phyloP scores from a whole-genome alignment of 2,113 vertebrate species.

The Macrotis lagotis region DNA sequence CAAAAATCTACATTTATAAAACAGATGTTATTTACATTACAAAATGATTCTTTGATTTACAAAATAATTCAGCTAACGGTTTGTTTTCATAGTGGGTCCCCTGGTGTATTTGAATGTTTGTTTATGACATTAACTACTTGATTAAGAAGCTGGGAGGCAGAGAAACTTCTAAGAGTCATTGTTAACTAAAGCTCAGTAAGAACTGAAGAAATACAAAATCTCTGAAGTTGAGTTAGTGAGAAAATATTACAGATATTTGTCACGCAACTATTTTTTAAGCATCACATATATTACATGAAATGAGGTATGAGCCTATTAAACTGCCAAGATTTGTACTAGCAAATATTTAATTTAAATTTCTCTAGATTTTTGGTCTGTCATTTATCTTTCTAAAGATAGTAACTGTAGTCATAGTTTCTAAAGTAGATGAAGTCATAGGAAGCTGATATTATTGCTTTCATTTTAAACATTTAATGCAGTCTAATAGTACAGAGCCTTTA shows the following conservation, averaged over 20 bases:
- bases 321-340: background rate
- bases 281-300: background rate
- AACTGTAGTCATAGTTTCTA: background rate
- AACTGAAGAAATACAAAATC: background rate
- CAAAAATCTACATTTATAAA: background rate
- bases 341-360: background rate
- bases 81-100: background rate
- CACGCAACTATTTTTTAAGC: background rate
- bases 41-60: background rate
- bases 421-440: background rate
- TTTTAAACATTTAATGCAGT: rapidly evolving
- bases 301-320: background rate
- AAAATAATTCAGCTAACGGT: background rate
- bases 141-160: background rate
- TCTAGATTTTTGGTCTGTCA: background rate
- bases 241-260: background rate
- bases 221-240: background rate
- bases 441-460: background rate
- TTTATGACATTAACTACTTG: slow-evolving; percentile 1
- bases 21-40: slow-evolving; percentile 4
- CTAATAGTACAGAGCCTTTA: slow-evolving; percentile 14
- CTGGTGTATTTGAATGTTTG: background rate
- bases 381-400: slow-evolving; percentile 1
- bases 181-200: background rate
- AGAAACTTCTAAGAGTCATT: background rate